Base-by-base conservation (phyloP, 2,113 vertebrate genomes). In the Rattus norvegicus region DNA sequence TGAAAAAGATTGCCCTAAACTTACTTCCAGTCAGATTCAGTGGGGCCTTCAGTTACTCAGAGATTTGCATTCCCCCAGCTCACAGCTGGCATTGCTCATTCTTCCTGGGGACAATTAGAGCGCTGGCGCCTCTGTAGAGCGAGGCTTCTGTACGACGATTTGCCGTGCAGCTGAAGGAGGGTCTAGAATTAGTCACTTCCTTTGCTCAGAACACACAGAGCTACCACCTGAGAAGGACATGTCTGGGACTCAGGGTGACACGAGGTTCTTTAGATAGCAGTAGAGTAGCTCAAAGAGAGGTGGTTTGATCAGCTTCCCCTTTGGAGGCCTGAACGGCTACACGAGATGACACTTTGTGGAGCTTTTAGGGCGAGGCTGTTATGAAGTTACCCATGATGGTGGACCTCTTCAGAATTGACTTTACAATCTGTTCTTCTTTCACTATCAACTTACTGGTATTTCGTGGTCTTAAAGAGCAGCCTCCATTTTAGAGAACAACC, bases 111-210 rank as follows among this genome's bases (percentile, higher is more conserved):
- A 92, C 59, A 94, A 77, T 81, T 65, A 67, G 72, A 70, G 76
- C 14, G 75, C 95, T 30, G 72, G 72, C 1, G 13, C 61, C 61
- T 47, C 81, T 24, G 16, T 30, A 47, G 81, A 95, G 28, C 8
- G 43, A 4, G 72, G 80, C 89, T 33, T 89, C 94, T 94, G 81
- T 36, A 89, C 59, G 63, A 70, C 0, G 5, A 92, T 91, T 87
- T 92, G 61, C 92, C 19, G 0, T 10, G 80, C 76, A 85, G 59
- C 65, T 67, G 88, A 93, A 80, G 92, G 77, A 83, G 59, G 61
- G 67, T 95, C 94, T 93, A 54, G 81, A 30, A 92, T 94, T 88
- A 95, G 94, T 94, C 89, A 95, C 61, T 93, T 97, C 70, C 80
- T 93, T 73, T 95, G 36, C 95, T 94, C 10, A 52, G 72, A 88